Evolutionary conservation across 2,888 invertebrate species (phyloP), one percentile per base, ranked within the genome.

Genomic region (Drosophila austrosaltans): DNA sequence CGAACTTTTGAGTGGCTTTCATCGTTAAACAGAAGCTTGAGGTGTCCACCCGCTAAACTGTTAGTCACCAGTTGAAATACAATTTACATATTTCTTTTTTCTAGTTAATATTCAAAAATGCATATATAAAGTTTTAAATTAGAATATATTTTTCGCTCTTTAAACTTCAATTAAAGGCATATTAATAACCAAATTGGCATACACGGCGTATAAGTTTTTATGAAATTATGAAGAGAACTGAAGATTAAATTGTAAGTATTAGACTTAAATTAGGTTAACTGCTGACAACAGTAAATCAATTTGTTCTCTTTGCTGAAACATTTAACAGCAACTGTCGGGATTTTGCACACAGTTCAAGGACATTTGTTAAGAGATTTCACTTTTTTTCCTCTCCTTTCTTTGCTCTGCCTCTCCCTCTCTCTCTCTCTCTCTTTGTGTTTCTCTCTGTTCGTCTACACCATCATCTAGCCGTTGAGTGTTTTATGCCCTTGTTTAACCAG

Each of bases 1-100:
- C 81, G 68, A 85, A 82, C 74, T 73, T 48, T 72, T 77, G 63
- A 73, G 67, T 68, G 70, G 70, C 71, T 69, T 69, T 36, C 66
- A 62, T 70, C 57, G 64, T 62, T 63, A 59, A 65, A 54, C 54
- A 70, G 61, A 57, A 30, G 53, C 53, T 48, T 48, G 48, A 48
- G 48, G 48, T 48, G 48, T 48, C 12, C 10, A 42, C 5, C n/a
- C 16, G 36, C 20, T 30, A 44, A 59, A 6, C 20, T 3, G 48
- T 12, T 20, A 30, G 20, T 7, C 53, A 57, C 56, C 36, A 44
- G 56, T 59, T 60, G 16, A 48, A 53, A 63, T 10, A 22, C 40
- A 1, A 16, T 25, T 63, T 10, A 2, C 8, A 36, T 36, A 36
- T 36, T 36, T 36, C 2, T 36, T 2, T n/a, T 8, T 30, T 22